These are phyloP conservation scores for Cephalotes varians DNA, from an alignment of 2,888 invertebrate genomes.

Conservation along the genomic window DNA sequence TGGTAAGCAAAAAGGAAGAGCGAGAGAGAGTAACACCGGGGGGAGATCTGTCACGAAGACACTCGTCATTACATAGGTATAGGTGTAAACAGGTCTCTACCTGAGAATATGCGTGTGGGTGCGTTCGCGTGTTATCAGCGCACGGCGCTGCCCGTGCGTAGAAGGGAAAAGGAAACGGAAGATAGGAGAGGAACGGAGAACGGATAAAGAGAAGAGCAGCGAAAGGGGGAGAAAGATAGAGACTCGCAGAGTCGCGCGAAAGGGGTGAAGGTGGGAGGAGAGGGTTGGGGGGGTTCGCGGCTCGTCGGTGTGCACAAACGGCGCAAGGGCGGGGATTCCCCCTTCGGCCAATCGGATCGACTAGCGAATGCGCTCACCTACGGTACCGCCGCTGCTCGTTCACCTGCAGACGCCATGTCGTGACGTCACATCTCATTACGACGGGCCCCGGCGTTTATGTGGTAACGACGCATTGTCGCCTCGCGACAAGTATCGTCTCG, in stretches of 20 bases:
- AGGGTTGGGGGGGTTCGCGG: slow-evolving; percentile 55
- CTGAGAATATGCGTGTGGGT: slow-evolving; percentile 2
- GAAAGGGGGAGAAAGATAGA: slow-evolving; percentile 54
- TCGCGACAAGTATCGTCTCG: slow-evolving; percentile 1
- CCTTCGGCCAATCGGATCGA: slow-evolving; percentile 81
- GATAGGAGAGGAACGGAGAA: not conserved
- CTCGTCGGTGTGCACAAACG: slow-evolving; percentile 66
- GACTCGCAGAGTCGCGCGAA: slow-evolving; percentile 52
- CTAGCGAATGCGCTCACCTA: slow-evolving; percentile 75
- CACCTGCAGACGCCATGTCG: slow-evolving; percentile 80
- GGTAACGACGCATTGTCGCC: slow-evolving; percentile 56
- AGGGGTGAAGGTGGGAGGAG: slow-evolving; percentile 21
- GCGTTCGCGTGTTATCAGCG: slow-evolving; percentile 19
- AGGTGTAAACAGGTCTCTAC: slow-evolving; percentile 59
- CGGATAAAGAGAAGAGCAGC: slow-evolving; percentile 2
- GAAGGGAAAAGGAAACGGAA: not conserved
- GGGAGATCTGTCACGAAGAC: slow-evolving; percentile 18
- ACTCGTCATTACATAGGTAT: slow-evolving; percentile 34
- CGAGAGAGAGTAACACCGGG: not conserved
- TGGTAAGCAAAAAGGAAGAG: not conserved
- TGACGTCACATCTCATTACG: slow-evolving; percentile 75
- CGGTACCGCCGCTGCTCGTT: slow-evolving; percentile 65
- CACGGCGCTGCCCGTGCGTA: slow-evolving; percentile 29
- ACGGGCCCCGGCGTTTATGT: slow-evolving; percentile 63
- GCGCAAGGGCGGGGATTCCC: slow-evolving; percentile 81